A percentile compares a stretch with the other conserved stretches of the same genome.
Conservation (phyloP, 2,113 vertebrate genomes). For the Strix aluco region DNA sequence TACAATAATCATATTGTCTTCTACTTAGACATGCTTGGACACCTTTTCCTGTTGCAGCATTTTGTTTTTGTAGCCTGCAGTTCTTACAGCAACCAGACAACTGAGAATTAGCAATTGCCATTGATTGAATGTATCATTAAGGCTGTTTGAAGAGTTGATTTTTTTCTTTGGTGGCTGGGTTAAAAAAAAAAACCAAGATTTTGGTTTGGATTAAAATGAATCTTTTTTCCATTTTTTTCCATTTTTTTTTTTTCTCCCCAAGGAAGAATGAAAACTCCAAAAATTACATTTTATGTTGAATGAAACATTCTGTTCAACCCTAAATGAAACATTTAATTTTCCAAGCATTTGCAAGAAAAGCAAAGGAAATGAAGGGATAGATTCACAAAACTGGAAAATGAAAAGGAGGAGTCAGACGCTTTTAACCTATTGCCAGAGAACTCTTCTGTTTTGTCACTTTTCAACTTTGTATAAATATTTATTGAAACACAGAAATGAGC, state of each 20-base stretch:
- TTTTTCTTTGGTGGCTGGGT: not conserved
- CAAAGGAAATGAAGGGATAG: not conserved
- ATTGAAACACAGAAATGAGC: not conserved
- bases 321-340: not conserved
- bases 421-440: not conserved
- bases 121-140: not conserved
- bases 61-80: not conserved
- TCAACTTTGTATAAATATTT: constrained; percentile 27
- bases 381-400: not conserved
- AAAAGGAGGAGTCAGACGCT: not conserved
- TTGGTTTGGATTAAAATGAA: not conserved
- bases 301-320: not conserved
- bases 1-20: not conserved
- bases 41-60: not conserved
- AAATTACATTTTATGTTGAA: not conserved
- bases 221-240: not conserved
- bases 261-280: not conserved
- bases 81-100: not conserved
- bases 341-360: constrained; percentile 6
- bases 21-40: not conserved
- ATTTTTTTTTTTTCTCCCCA: not conserved
- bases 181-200: not conserved
- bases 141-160: not conserved
- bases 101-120: not conserved
- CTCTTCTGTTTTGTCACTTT: constrained; percentile 13